phyloP scores from a whole-genome alignment of 2,113 vertebrate genomes.

The Burhinus bistriatus region DNA sequence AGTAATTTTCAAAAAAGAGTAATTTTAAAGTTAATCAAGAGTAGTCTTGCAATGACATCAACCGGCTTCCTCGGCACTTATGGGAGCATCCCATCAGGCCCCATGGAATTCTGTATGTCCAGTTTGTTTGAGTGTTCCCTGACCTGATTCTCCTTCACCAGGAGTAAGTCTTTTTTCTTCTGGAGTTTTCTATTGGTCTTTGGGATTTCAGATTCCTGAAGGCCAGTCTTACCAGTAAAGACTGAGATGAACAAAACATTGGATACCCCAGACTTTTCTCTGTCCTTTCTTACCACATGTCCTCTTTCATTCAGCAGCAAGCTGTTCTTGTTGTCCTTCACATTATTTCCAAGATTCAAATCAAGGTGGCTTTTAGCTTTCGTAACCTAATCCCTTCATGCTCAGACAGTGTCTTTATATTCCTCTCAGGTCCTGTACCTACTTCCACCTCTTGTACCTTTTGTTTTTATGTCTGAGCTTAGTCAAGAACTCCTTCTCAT shows the following conservation, averaged over 20 bases:
- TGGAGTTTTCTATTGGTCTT: not conserved
- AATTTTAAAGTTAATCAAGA: not conserved
- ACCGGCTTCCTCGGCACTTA: not conserved
- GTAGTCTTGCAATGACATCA: not conserved
- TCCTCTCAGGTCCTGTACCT: not conserved
- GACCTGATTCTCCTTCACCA: not conserved
- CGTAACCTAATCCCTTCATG: not conserved
- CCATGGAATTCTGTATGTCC: not conserved
- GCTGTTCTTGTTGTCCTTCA: not conserved
- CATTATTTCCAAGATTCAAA: not conserved
- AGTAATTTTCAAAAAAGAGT: not conserved
- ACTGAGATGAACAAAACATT: not conserved
- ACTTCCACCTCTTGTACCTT: not conserved
- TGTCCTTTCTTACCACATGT: not conserved
- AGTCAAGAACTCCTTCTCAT: not conserved
- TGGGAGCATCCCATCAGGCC: no score
- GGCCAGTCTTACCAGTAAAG: not conserved
- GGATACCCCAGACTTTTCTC: not conserved
- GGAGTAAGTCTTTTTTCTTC: not conserved
- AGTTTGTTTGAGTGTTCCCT: not conserved
- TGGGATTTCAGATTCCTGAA: not conserved
- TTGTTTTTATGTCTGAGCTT: not conserved
- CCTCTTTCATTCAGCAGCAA: not conserved
- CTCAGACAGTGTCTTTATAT: not conserved
- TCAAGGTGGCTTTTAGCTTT: not conserved